These are phyloP conservation scores for Diplolepis rosae DNA, from an alignment of 2,888 invertebrate genomes.

Conservation along the genomic window DNA sequence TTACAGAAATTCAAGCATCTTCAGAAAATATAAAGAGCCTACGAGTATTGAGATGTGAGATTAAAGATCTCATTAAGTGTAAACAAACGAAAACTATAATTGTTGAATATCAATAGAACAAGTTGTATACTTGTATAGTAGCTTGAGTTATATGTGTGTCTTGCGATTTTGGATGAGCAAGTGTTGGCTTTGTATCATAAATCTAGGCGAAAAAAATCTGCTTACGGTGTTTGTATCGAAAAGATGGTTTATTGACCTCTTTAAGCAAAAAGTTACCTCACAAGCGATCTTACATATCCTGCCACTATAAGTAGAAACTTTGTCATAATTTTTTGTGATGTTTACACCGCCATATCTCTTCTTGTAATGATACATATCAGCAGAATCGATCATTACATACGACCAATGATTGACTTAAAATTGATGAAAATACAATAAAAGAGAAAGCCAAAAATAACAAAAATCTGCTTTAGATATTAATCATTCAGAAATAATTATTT, in stretches of 20 bases:
- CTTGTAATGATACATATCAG: slow-evolving; percentile 28
- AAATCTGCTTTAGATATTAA: neutral
- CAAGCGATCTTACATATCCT: slow-evolving; percentile 24
- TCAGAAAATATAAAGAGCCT: slow-evolving; percentile 19
- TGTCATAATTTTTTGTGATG: slow-evolving; percentile 5
- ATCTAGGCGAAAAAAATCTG: neutral
- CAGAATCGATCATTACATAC: neutral
- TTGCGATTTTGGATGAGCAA: neutral
- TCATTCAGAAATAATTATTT: neutral
- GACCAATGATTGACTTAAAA: slow-evolving; percentile 7
- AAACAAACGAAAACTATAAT: neutral
- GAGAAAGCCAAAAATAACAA: neutral
- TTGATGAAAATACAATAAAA: neutral
- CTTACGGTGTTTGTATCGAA: slow-evolving; percentile 24
- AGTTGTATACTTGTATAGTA: slow-evolving; percentile 11
- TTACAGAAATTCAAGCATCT: neutral
- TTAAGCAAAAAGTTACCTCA: neutral
- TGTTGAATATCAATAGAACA: neutral
- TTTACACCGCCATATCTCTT: slow-evolving; percentile 16
- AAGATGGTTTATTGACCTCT: neutral
- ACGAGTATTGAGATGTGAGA: slow-evolving; percentile 16
- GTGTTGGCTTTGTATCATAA: slow-evolving; percentile 28
- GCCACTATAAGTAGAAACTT: slow-evolving; percentile 1
- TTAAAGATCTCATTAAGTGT: slow-evolving; percentile 10
- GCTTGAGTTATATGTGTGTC: slow-evolving; percentile 2